Evolutionary conservation across 2,113 vertebrate species (phyloP).

Genomic region (Phaethon lepturus): DNA sequence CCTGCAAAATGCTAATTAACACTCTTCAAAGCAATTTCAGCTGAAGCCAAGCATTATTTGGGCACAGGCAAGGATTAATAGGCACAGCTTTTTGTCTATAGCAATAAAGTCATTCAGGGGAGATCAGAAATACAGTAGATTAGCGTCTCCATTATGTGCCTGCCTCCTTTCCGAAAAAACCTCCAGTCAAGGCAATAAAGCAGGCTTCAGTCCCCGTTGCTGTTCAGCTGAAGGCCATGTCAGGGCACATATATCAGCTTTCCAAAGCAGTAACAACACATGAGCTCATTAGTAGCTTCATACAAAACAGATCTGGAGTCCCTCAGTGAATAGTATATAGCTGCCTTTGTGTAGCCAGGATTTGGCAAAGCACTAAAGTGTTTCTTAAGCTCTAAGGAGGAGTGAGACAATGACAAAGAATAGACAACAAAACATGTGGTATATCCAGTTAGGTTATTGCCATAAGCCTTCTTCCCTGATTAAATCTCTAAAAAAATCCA

Average conservation of each 20-base stretch:
- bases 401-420: background rate
- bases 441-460: background rate
- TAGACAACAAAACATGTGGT: background rate
- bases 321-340: background rate
- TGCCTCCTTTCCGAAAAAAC: background rate
- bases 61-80: background rate
- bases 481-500: background rate
- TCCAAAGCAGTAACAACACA: background rate
- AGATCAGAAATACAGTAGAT: constrained; percentile 55
- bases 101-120: constrained; percentile 22
- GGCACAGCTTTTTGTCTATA: background rate
- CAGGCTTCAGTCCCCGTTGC: background rate
- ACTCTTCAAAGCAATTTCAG: background rate
- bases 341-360: background rate
- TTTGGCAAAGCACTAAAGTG: background rate
- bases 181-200: background rate
- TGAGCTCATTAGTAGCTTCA: constrained; percentile 11
- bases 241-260: background rate
- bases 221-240: constrained; percentile 10
- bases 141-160: background rate
- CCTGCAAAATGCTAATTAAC: constrained; percentile 10
- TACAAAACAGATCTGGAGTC: background rate
- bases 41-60: background rate
- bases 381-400: background rate
- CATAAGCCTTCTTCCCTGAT: background rate